Evolutionary conservation across 1,140 invertebrate genomes (phyloP), one percentile per base, ranked within the genome.

Genomic region (Aphelenchoides besseyi): DNA sequence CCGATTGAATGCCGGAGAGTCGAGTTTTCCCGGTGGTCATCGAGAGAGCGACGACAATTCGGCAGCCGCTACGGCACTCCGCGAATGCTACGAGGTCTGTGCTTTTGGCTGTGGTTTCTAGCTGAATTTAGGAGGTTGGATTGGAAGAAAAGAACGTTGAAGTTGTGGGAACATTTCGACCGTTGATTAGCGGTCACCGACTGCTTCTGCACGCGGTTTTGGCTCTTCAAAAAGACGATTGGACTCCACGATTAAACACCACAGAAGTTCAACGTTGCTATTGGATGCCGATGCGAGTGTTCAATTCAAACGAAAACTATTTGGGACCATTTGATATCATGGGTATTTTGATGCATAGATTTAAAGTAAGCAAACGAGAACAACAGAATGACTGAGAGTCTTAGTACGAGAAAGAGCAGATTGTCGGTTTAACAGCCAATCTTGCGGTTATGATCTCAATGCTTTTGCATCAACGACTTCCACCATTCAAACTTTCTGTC

Each of bases 401-500:
- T 41, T 41, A 59, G 55, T 8, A 8, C 18, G 55, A 59, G 5
- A 33, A 28, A 33, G 55, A 59, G 18, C 5, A 8, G 5, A 18
- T 59, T 33, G 5, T 16, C 55, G 55, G 55, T 23, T 33, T 59
- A 23, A 59, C 55, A 5, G 55, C 55, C 55, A 59, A 59, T 33
- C 18, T 59, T 5, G 18, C 12, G 5, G 18, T 18, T 8, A 8
- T 18, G 12, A 5, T 59, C 18, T 28, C 55, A 33, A 59, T 59
- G 55, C 55, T 59, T 33, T 23, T 59, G 5, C 55, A 59, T 33
- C 32, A 33, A 28, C 55, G 55, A 5, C 55, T 8, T 28, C 5
- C 55, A 33, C 5, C 5, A 28, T 59, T 59, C 23, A 5, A 33
- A 29, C 23, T 59, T 28, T 5, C 41, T 23, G 23, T 23, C 23